Conservation (phyloP, 2,797 vertebrate species). For the Betta splendens region DNA sequence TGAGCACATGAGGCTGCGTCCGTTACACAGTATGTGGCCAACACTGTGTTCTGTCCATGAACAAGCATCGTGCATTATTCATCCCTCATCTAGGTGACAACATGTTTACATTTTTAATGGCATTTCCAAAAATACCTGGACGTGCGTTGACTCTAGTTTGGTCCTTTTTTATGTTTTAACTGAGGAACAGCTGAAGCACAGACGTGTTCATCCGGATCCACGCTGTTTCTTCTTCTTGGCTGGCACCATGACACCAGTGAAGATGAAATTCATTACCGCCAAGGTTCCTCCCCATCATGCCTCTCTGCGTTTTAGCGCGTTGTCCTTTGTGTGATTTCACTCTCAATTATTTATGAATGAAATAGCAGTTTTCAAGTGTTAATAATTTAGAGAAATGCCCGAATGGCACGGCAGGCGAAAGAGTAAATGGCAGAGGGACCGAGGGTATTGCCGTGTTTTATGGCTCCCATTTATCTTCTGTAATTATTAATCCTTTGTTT, state of each 20-base stretch:
- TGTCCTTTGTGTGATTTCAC: conserved; percentile 66
- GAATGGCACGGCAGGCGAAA: conserved; percentile 75
- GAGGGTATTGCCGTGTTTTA: conserved; percentile 78
- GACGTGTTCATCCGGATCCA: conserved; percentile 49
- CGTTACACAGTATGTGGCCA: no score
- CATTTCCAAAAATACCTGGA: conserved; percentile 26
- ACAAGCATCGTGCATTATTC: conserved; percentile 2
- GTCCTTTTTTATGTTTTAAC: conserved; percentile 46
- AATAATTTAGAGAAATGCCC: conserved; percentile 85
- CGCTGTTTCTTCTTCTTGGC: conserved; percentile 39
- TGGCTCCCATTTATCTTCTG: conserved; percentile 77
- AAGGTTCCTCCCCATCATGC: conserved; percentile 44
- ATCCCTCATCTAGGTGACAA: background rate
- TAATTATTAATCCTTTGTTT: conserved; percentile 81
- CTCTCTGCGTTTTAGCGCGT: conserved; percentile 54
- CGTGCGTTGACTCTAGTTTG: conserved; percentile 24
- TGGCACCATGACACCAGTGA: conserved; percentile 18
- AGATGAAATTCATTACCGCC: conserved; percentile 64
- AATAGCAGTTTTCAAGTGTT: conserved; percentile 84
- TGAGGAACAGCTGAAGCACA: conserved; percentile 9
- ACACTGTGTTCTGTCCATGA: background rate
- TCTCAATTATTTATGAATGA: conserved; percentile 88
- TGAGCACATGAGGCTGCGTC: no score
- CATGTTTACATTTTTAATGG: conserved; percentile 20
- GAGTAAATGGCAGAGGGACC: conserved; percentile 78